Percentiles rank a stretch among this genome's conserved stretches.
These are phyloP conservation scores for Lepidotrigona ventralis DNA, from an alignment of 1,140 invertebrate genomes.

Conservation along the genomic window DNA sequence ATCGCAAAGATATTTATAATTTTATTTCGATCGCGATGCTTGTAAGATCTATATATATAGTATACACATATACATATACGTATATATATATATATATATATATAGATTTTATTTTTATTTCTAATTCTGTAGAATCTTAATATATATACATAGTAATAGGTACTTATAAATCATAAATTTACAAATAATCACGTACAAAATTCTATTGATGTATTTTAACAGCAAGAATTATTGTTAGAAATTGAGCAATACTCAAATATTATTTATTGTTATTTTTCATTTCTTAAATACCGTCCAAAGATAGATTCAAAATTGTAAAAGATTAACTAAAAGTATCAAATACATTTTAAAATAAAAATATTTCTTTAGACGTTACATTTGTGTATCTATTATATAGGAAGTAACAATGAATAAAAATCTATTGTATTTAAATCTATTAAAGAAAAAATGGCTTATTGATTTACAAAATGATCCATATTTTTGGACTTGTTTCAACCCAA, in stretches of 20 bases:
- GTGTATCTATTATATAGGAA: not conserved
- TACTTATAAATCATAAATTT: slow-evolving; percentile 10
- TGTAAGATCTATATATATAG: slow-evolving; percentile 8
- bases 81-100: not conserved
- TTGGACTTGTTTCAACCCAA: slow-evolving; percentile 29
- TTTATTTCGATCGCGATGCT: slow-evolving; percentile 56
- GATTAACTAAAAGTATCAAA: not conserved
- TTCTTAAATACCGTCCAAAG: slow-evolving; percentile 19
- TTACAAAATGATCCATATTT: not conserved
- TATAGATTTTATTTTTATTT: slow-evolving; percentile 1
- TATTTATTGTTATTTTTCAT: slow-evolving; percentile 21
- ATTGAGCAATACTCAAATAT: slow-evolving; percentile 9
- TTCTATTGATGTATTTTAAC: slow-evolving; percentile 21
- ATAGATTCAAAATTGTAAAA: slow-evolving; percentile 18
- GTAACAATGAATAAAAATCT: not conserved
- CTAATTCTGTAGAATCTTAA: slow-evolving; percentile 15
- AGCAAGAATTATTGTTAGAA: slow-evolving; percentile 5
- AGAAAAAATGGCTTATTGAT: not conserved
- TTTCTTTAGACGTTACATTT: not conserved
- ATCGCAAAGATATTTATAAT: slow-evolving; percentile 21
- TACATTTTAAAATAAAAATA: not conserved
- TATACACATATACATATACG: not conserved
- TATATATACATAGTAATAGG: slow-evolving; percentile 5
- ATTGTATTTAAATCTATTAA: not conserved
- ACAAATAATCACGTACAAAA: slow-evolving; percentile 13